Base-by-base conservation (phyloP, 2,888 invertebrate genomes). In the Ectropis crepuscularia region DNA sequence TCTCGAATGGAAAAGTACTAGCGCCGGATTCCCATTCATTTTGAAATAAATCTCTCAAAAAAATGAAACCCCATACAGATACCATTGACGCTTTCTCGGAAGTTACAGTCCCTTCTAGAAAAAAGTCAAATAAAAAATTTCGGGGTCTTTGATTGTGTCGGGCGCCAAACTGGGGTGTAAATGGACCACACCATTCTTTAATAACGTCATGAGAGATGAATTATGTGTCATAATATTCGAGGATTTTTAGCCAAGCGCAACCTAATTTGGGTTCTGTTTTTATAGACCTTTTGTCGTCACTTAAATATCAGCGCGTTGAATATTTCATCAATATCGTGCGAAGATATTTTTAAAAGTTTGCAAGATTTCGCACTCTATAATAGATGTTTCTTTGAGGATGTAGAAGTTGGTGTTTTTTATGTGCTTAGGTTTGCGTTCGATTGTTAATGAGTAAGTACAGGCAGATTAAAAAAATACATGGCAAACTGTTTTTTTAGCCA, bases 41-140 rank as follows among this genome's bases (percentile, higher is more conserved):
- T 28, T 68, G 61, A 65, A 68, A 69, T 65, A 69, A 63, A 57
- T 51, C 57, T 57, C 43, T 63, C 67, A 67, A 65, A 69, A 67
- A 68, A 57, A 48, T 61, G 48, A 10, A 60, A 68, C 53, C 64
- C 59, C 48, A 67, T 65, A 69, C 61, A 68, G 66, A 68, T 63
- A 57, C 66, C 65, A 72, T 70, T 54, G 68, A 69, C 49, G 53
- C 60, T 9, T 85, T 84, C 85, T 81, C 57, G 74, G 84, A 85
- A 85, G 70, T 67, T 28, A 61, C 57, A 70, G 74, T 74, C 76
- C 79, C 74, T 66, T 62, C 54, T 41, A 47, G 64, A 51, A 51
- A 51, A 51, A 51, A 16, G 6, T 51, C 10, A 41, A 8, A n/a
- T 12, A 11, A 60, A 70, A 76, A 75, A 74, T 73, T 67, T 65